Conservation (phyloP, 2,797 vertebrate genomes). For the Halcyon badia region DNA sequence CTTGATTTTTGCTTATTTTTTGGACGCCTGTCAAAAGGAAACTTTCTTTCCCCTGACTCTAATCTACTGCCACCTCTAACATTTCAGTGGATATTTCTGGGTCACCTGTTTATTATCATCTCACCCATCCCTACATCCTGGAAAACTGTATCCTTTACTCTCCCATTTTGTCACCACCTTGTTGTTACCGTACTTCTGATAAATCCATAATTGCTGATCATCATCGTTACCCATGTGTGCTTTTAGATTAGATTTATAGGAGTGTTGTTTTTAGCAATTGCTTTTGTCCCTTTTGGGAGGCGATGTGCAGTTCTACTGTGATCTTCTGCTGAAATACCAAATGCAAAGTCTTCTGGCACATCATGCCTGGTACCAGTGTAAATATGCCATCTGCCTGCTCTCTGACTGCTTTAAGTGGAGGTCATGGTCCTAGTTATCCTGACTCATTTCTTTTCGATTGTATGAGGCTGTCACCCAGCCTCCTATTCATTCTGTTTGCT, state of each 20-base stretch:
- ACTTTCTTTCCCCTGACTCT: not conserved
- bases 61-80: not conserved
- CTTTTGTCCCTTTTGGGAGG: not conserved
- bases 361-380: not conserved
- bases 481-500: not conserved
- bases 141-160: not conserved
- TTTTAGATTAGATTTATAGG: not conserved
- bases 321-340: not conserved
- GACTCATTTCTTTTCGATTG: not conserved
- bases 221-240: rapidly evolving
- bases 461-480: not conserved
- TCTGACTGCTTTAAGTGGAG: not conserved
- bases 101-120: not conserved
- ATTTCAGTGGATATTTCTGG: not conserved
- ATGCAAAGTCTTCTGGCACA: not conserved
- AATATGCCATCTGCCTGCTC: not conserved
- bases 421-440: not conserved
- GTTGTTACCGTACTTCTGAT: not conserved
- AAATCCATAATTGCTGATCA: not conserved
- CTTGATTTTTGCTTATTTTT: not conserved
- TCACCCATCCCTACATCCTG: not conserved
- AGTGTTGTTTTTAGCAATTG: not conserved
- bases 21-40: not conserved
- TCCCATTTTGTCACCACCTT: not conserved
- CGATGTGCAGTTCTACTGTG: not conserved